Conservation (phyloP, 2,888 invertebrate species). For the Andrena dorsata region DNA sequence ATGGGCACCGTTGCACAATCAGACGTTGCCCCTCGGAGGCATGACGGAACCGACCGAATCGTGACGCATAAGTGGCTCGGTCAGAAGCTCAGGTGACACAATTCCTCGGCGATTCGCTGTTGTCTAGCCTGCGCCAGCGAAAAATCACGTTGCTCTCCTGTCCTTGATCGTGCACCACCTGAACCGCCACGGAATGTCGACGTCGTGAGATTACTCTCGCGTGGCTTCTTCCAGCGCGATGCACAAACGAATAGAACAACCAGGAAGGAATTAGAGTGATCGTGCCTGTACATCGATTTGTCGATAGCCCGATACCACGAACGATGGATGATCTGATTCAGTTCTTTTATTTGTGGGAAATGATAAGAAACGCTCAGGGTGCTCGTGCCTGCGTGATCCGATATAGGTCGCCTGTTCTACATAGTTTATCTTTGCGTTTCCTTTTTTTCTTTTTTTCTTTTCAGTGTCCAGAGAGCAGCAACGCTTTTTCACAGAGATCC, state of each 20-base stretch:
- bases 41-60: constrained; percentile 70
- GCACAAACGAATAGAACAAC: no score
- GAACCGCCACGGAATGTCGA: neutral
- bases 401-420: constrained; percentile 41
- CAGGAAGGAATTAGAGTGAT: neutral
- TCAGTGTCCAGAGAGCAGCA: constrained; percentile 1
- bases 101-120: constrained; percentile 47
- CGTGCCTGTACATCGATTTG: constrained; percentile 8
- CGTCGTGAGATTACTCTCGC: neutral
- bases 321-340: constrained; percentile 21
- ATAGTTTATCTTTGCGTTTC: neutral
- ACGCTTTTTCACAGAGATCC: neutral
- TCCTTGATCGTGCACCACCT: constrained; percentile 2
- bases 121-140: neutral
- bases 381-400: neutral
- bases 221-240: neutral
- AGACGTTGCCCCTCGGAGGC: constrained; percentile 72
- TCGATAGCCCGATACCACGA: neutral
- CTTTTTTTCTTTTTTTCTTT: neutral
- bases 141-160: constrained; percentile 1
- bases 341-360: neutral
- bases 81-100: constrained; percentile 65
- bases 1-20: constrained; percentile 74
- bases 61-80: constrained; percentile 63
- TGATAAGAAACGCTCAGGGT: constrained; percentile 3